Base-by-base conservation (phyloP, 2,888 invertebrate species). In the Drosophila diplacantha region DNA sequence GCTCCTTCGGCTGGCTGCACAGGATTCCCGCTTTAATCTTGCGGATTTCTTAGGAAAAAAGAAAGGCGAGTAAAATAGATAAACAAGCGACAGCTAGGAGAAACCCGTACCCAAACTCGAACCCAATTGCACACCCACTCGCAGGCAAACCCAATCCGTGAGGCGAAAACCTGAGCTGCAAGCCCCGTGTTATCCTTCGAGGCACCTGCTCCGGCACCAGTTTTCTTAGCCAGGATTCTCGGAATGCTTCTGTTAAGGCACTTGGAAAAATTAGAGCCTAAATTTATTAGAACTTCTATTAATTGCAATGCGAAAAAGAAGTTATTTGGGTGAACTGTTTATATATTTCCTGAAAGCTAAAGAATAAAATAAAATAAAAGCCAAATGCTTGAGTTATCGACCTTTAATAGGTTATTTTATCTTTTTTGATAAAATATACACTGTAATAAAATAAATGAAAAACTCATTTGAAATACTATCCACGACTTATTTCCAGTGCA, bases 11-110 rank as follows among this genome's bases (percentile, higher is more conserved):
- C 37, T 29, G 20, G 68, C 61, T 50, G 41, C 69, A 62, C 55
- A 56, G 52, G 46, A 55, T 54, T 46, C 67, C 55, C 62, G 84
- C 81, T 81, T 83, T 81, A 81, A 85, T 85, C 85, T 83, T 75
- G 43, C 50, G 80, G 84, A 83, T 81, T 85, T 82, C 80, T 71
- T 63, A 47, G 62, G 64, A 56, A 60, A 62, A 53, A 62, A 20
- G 64, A 71, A 65, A 65, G 64, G 62, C 54, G 59, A 70, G 70
- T 69, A 69, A 81, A 84, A 81, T 84, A 81, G 80, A 81, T 84
- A 81, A 81, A 84, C 80, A 80, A 81, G 82, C 73, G 51, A 54
- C 56, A 72, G 69, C 41, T 53, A 60, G 72, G 49, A 69, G 69
- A n/a, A 51, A 50, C 58, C 64, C 59, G 57, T 62, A 65, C 53